phyloP scores from a whole-genome alignment of 2,888 invertebrate genomes.

The Hirtodrosophila confusa region DNA sequence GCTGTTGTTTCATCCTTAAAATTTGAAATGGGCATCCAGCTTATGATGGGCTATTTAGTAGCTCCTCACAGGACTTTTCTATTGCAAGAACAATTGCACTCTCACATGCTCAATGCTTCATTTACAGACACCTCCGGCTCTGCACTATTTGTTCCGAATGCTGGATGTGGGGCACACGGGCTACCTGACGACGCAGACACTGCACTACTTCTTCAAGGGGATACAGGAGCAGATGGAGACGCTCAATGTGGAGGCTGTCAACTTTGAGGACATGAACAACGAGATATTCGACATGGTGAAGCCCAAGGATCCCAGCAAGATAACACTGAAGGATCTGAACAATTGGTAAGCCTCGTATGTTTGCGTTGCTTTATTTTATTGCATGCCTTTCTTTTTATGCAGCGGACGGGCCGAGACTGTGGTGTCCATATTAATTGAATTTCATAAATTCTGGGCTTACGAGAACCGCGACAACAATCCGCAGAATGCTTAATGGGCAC shows the following conservation, averaged over 20 bases:
- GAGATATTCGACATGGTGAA: conserved; percentile 99
- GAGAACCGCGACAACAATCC: conserved; percentile 92
- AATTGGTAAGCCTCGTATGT: conserved; percentile 86
- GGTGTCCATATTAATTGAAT: conserved; percentile 96
- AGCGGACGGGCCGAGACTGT: conserved; percentile 97
- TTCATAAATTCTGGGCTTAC: conserved; percentile 98
- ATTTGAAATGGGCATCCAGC: too few species aligned
- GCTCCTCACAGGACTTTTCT: too few species aligned
- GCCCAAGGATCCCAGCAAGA: conserved; percentile 92
- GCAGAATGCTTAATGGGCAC: conserved; percentile 76
- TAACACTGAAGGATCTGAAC: conserved; percentile 94
- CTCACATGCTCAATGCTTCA: too few species aligned
- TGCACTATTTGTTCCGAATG: conserved; percentile 95
- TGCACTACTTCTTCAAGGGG: conserved; percentile 97
- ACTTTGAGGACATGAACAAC: conserved; percentile 97
- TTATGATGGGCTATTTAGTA: too few species aligned
- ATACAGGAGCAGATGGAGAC: conserved; percentile 95
- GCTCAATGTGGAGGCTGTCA: conserved; percentile 94
- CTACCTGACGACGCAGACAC: conserved; percentile 94
- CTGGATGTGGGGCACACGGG: conserved; percentile 95
- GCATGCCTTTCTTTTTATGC: conserved; percentile 32
- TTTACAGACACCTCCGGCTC: conserved; percentile 88
- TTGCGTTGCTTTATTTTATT: conserved; percentile 5
- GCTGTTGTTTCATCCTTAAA: too few species aligned
- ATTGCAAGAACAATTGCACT: too few species aligned